phyloP scores from a whole-genome alignment of 2,113 vertebrate genomes.

The Eira barbara region DNA sequence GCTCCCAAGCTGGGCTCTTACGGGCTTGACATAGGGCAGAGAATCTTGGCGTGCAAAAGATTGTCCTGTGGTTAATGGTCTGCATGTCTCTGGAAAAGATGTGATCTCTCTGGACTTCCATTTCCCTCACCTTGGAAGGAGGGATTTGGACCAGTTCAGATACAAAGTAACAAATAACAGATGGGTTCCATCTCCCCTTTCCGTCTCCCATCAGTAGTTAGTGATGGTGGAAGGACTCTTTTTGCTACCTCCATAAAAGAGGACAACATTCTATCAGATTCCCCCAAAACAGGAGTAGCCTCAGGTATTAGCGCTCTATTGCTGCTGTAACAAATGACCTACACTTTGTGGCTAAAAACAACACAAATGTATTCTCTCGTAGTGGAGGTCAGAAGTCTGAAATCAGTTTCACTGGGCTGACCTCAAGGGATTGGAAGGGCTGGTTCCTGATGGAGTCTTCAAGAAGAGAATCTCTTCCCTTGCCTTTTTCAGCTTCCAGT shows the following conservation, averaged over 20 bases:
- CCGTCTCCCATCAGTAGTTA: background rate
- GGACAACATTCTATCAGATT: background rate
- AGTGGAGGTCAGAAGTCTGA: background rate
- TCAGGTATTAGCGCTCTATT: background rate
- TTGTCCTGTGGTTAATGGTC: background rate
- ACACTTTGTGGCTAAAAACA: background rate
- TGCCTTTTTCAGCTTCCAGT: background rate
- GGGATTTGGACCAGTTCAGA: background rate
- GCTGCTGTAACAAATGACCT: background rate
- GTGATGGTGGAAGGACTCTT: background rate
- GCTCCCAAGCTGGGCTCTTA: background rate
- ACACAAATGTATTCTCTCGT: background rate
- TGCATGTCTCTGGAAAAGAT: background rate
- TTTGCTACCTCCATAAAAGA: background rate
- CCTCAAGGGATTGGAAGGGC: background rate
- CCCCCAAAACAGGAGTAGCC: background rate
- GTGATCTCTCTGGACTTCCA: background rate
- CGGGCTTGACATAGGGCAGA: background rate
- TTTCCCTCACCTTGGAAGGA: background rate
- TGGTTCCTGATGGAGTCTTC: background rate
- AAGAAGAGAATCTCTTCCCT: background rate
- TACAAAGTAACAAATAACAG: background rate
- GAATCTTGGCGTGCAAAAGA: background rate
- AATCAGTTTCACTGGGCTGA: background rate
- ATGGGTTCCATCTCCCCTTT: background rate